phyloP scores from a whole-genome alignment of 2,113 vertebrate genomes.

The Syngnathoides biaculeatus region DNA sequence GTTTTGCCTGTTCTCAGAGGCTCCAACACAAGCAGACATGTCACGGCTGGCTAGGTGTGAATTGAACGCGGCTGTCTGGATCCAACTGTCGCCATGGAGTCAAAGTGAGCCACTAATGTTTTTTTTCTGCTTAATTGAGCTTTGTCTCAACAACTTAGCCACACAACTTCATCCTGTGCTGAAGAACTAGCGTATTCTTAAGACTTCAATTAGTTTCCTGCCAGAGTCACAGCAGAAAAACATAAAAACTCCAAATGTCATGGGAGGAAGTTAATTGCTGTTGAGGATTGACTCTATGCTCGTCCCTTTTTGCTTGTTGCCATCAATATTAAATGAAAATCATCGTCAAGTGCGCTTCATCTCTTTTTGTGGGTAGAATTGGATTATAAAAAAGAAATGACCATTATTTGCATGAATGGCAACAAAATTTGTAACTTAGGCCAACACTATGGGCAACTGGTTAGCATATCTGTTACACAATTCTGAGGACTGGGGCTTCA shows the following conservation, averaged over 20 bases:
- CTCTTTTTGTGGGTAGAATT: background rate
- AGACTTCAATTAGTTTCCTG: conserved; percentile 64
- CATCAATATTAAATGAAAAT: conserved; percentile 22
- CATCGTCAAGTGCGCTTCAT: background rate
- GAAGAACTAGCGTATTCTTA: conserved; percentile 53
- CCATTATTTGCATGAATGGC: background rate
- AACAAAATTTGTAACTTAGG: background rate
- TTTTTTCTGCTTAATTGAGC: conserved; percentile 74
- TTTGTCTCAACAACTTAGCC: conserved; percentile 70
- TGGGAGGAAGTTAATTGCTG: conserved; percentile 13
- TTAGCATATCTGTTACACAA: too few species aligned
- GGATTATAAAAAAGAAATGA: background rate
- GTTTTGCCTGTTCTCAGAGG: conserved; percentile 51
- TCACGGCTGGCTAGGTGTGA: conserved; percentile 65
- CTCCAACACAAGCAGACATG: conserved; percentile 57
- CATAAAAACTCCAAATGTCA: conserved; percentile 36
- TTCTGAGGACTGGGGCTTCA: too few species aligned
- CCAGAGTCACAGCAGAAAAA: conserved; percentile 47
- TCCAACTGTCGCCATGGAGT: conserved; percentile 61
- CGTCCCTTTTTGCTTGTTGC: conserved; percentile 32
- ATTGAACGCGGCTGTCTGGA: conserved; percentile 65
- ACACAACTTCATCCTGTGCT: conserved; percentile 59
- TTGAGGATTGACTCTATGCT: conserved; percentile 21
- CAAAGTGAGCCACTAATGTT: conserved; percentile 74
- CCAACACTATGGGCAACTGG: too few species aligned